Evolutionary conservation across 2,888 invertebrate species (phyloP).

Genomic region (Drosophila falleni): DNA sequence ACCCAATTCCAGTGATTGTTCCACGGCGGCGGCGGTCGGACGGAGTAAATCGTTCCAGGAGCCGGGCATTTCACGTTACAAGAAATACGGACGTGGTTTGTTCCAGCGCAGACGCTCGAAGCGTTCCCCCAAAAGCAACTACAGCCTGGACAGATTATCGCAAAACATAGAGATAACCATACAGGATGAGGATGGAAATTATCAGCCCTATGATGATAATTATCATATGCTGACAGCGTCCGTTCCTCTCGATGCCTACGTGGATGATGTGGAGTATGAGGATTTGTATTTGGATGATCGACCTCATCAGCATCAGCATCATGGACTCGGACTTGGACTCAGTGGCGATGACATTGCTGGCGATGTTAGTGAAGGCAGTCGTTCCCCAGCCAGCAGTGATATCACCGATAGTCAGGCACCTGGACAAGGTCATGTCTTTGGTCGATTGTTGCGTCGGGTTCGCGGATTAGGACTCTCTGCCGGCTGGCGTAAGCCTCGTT

Average conservation of each 20-base stretch:
- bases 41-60: slow-evolving; percentile 86
- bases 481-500: slow-evolving; percentile 85
- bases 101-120: slow-evolving; percentile 84
- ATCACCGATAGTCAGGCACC: slow-evolving; percentile 51
- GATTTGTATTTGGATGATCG: slow-evolving; percentile 76
- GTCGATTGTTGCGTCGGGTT: slow-evolving; percentile 84
- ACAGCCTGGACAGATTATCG: slow-evolving; percentile 83
- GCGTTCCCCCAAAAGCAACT: slow-evolving; percentile 76
- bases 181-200: slow-evolving; percentile 84
- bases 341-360: slow-evolving; percentile 78
- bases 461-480: slow-evolving; percentile 81
- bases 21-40: slow-evolving; percentile 79
- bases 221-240: slow-evolving; percentile 66
- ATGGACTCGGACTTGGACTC: slow-evolving; percentile 25
- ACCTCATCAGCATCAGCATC: slow-evolving; percentile 40
- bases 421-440: slow-evolving; percentile 76
- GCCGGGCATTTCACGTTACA: slow-evolving; percentile 77
- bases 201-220: slow-evolving; percentile 83
- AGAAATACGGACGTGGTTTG: slow-evolving; percentile 82
- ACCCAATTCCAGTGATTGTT: slow-evolving; percentile 83
- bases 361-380: slow-evolving; percentile 82
- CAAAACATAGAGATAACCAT: slow-evolving; percentile 85
- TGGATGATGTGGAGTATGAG: slow-evolving; percentile 69
- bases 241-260: slow-evolving; percentile 54
- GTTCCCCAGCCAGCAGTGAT: slow-evolving; percentile 69